Base-by-base conservation (phyloP, 1,140 invertebrate species). In the Rhopalosiphum maidis region DNA sequence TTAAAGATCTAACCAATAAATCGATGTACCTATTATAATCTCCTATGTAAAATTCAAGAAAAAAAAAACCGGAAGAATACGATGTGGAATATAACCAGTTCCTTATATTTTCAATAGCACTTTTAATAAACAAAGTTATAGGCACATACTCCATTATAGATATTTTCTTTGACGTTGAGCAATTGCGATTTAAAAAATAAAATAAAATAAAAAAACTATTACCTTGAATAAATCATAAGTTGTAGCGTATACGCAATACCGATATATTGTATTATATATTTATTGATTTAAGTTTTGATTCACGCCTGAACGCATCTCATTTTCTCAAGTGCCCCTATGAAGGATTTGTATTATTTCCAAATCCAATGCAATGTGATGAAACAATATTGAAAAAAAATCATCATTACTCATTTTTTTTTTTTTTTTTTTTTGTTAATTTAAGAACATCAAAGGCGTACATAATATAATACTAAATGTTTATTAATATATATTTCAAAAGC, bases 231-330 rank as follows among this genome's bases (percentile, higher is more conserved):
- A 48, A 87, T 51, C 46, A n/a, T 48, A 87, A 87, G 46, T 87
- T 35, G 30, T 48, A 87, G 30, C 30, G 4, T 87, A 48, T 51
- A 48, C 30, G 35, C 46, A 46, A 86, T 86, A 46, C 3, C 30
- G 51, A 87, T 46, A 86, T 43, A 48, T 87, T 46, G 46, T 48
- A 8, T 85, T 85, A n/a, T 48, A 48, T 48, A 87, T 51, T 48
- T 87, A 87, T 87, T 30, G 46, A 87, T 87, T 87, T 87, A 46
- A 48, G 43, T 35, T 87, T 51, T 87, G 86, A 87, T 87, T 87
- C 15, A 87, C 86, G 46, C 86, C 86, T 87, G 46, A 87, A 51
- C n/a, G 86, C 46, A 87, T 87, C 46, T 87, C 86, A 48, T 87
- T 87, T 87, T 48, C 86, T 87, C 30, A 48, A 48, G 46, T 46